Evolutionary conservation across 2,888 invertebrate genomes (phyloP).

Genomic region (Perizoma affinitatum): DNA sequence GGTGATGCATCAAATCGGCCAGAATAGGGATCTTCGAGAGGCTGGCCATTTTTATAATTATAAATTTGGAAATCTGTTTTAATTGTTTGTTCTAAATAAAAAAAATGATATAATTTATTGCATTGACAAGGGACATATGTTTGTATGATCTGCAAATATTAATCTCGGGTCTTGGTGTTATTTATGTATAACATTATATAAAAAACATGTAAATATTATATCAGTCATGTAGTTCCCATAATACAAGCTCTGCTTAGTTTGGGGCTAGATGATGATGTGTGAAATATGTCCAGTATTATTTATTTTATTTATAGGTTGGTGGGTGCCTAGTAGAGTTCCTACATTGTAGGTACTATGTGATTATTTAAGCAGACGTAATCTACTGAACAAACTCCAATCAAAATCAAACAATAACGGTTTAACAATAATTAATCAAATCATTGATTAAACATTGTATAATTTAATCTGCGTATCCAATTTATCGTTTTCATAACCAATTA

Average conservation of each 20-base stretch:
- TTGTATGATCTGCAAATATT: too few species aligned
- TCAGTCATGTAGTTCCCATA: too few species aligned
- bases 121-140: too few species aligned
- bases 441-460: slow-evolving; percentile 12
- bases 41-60: neutral
- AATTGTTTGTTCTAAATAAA: neutral
- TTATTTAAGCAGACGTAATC: neutral
- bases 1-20: neutral
- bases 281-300: neutral
- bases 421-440: slow-evolving; percentile 24
- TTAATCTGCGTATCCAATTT: slow-evolving; percentile 27
- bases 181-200: too few species aligned
- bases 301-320: neutral
- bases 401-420: slow-evolving; percentile 16
- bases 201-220: too few species aligned
- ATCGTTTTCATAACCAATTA: slow-evolving; percentile 27
- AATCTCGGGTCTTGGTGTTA: too few species aligned
- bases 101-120: too few species aligned
- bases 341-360: too few species aligned
- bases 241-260: too few species aligned
- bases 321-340: too few species aligned
- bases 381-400: slow-evolving; percentile 6
- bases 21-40: neutral
- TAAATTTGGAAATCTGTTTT: neutral
- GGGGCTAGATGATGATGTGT: too few species aligned